Percentiles rank a stretch among this genome's conserved stretches.
phyloP scores from a whole-genome alignment of 2,797 vertebrate genomes.

The Premnoplex brunnescens region DNA sequence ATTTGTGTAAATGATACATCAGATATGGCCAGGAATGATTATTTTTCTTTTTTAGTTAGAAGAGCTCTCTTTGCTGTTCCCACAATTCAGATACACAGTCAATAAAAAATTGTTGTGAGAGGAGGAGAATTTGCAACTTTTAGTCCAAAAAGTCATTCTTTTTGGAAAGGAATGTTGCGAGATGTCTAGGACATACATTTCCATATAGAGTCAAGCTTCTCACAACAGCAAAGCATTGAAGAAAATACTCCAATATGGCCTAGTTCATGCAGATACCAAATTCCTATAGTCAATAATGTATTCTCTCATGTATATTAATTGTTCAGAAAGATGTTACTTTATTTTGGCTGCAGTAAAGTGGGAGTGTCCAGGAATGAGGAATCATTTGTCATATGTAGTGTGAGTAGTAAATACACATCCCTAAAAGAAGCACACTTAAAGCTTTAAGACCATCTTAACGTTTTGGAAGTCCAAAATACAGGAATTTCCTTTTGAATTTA shows the following conservation, averaged over 20 bases:
- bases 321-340: not conserved
- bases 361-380: not conserved
- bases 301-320: not conserved
- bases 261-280: not conserved
- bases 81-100: not conserved
- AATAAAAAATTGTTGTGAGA: not conserved
- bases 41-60: not conserved
- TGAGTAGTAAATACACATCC: not conserved
- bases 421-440: not conserved
- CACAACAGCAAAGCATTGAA: not conserved
- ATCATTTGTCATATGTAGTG: not conserved
- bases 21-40: not conserved
- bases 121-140: not conserved
- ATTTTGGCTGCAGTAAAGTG: not conserved
- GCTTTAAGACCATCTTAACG: not conserved
- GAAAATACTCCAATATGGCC: not conserved
- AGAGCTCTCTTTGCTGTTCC: not conserved
- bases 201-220: slow-evolving; percentile 29
- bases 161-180: slow-evolving; percentile 36
- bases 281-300: not conserved
- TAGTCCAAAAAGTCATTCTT: slow-evolving; percentile 43
- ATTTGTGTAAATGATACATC: not conserved
- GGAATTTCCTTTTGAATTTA: not conserved
- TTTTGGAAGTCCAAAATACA: not conserved
- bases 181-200: slow-evolving; percentile 50